Evolutionary conservation across 2,797 vertebrate genomes (phyloP).

Genomic region (Gorsachius magnificus): DNA sequence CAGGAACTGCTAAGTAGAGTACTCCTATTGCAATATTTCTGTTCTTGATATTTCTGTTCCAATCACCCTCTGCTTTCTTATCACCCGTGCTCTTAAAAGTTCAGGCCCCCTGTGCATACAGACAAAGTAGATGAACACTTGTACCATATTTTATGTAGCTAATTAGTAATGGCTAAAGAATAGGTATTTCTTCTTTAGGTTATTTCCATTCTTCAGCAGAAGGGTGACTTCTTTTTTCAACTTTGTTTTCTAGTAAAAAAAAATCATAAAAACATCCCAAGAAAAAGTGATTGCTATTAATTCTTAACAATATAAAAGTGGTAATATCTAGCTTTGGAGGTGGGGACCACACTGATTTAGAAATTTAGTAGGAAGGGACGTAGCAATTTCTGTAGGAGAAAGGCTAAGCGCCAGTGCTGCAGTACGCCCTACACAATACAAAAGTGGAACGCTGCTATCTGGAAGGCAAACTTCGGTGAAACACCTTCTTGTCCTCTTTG

Average conservation of each 20-base stretch:
- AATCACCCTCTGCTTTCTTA: background rate
- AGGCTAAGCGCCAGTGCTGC: background rate
- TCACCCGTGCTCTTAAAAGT: background rate
- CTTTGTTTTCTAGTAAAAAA: background rate
- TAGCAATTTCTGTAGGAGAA: background rate
- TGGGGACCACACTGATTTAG: background rate
- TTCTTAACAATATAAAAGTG: background rate
- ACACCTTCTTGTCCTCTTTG: background rate
- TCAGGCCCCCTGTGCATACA: background rate
- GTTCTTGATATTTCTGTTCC: background rate
- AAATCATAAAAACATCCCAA: background rate
- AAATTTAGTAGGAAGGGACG: background rate
- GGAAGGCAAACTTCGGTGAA: background rate
- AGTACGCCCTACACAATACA: no score
- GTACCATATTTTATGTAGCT: background rate
- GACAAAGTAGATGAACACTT: background rate
- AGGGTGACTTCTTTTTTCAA: background rate
- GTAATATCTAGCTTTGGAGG: background rate
- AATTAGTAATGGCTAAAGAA: background rate
- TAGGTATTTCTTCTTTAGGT: background rate
- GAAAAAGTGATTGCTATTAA: accelerated
- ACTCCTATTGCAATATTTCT: background rate
- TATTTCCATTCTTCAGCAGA: background rate
- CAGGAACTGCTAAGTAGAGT: background rate
- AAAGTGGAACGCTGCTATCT: background rate